A percentile compares a stretch with the other conserved stretches of the same genome.
Conservation (phyloP, 1,140 invertebrate genomes). For the Leucophenga varia region DNA sequence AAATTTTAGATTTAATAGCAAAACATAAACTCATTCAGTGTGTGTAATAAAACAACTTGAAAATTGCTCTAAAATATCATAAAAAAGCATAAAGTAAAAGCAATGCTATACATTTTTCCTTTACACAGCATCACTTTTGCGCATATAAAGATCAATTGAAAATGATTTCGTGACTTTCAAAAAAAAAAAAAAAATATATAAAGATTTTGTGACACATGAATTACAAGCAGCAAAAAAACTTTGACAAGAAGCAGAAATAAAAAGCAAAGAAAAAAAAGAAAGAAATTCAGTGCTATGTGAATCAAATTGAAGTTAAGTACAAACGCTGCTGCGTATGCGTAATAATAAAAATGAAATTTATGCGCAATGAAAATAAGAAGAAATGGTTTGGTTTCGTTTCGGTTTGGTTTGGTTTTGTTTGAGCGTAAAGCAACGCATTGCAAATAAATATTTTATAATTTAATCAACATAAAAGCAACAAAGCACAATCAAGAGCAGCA, state of each 20-base stretch:
- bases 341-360: constrained; percentile 38
- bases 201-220: not conserved
- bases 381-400: no score
- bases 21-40: constrained; percentile 1
- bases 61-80: not conserved
- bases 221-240: not conserved
- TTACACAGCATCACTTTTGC: no score
- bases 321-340: constrained; percentile 25
- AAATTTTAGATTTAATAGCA: constrained; percentile 1
- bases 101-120: no score
- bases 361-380: constrained; percentile 18
- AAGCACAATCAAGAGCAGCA: constrained; percentile 31
- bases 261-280: not conserved
- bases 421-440: no score
- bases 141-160: constrained; percentile 4
- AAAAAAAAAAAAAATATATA: not conserved
- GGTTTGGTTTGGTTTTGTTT: no score
- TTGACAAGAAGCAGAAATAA: not conserved
- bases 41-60: constrained; percentile 2
- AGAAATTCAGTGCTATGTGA: constrained; percentile 11
- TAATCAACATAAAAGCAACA: constrained; percentile 54
- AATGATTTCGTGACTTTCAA: constrained; percentile 6
- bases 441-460: constrained; percentile 52
- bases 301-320: constrained; percentile 24
- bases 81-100: no score